Evolutionary conservation across 2,888 invertebrate genomes (phyloP).

Genomic region (Xestia sexstrigata): DNA sequence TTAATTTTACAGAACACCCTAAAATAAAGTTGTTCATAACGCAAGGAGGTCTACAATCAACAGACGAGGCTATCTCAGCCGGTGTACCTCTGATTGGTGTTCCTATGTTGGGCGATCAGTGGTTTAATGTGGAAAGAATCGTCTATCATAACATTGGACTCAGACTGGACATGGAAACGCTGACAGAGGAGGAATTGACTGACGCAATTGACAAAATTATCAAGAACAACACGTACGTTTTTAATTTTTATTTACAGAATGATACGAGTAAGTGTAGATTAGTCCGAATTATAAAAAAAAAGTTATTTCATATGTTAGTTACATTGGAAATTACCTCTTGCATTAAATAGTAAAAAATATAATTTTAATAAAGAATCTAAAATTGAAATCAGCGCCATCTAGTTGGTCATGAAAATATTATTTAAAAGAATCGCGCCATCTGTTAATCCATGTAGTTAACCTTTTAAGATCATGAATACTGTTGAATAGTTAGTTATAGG

Average conservation of each 20-base stretch:
- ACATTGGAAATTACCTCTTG: not conserved
- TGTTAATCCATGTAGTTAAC: too few species aligned
- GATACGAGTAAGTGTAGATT: not conserved
- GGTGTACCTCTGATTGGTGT: constrained; percentile 80
- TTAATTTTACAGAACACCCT: constrained; percentile 75
- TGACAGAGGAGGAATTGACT: constrained; percentile 72
- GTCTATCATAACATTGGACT: constrained; percentile 67
- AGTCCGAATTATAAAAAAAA: too few species aligned
- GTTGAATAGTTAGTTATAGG: not conserved
- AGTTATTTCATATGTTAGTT: not conserved
- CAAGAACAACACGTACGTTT: constrained; percentile 65
- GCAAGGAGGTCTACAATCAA: constrained; percentile 84
- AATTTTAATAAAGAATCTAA: too few species aligned
- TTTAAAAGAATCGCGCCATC: too few species aligned
- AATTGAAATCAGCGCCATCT: not conserved
- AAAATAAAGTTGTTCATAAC: constrained; percentile 84
- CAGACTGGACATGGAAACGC: constrained; percentile 59
- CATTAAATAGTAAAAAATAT: too few species aligned
- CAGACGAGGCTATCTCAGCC: constrained; percentile 81
- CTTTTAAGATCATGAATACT: not conserved
- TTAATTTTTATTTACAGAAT: not conserved
- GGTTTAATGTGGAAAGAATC: constrained; percentile 75
- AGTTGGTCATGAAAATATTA: too few species aligned
- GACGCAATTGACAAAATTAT: constrained; percentile 57
- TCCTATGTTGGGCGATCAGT: constrained; percentile 82